Evolutionary conservation across 2,888 invertebrate genomes (phyloP), one percentile per base, ranked within the genome.

Genomic region (Beris chalybata): DNA sequence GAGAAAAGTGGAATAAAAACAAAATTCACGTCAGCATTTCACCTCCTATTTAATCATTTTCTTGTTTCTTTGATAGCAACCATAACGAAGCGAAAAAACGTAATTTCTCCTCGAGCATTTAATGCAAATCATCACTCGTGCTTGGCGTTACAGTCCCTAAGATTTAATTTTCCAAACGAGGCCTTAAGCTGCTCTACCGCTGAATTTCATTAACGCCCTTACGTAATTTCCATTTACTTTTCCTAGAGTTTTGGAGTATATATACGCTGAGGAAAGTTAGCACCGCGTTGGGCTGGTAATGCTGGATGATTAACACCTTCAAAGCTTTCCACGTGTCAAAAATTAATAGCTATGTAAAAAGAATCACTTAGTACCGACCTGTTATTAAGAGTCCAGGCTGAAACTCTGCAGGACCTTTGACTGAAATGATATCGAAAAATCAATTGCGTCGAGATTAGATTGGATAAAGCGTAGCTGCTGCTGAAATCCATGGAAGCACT

Each of bases 71-170:
- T 38, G 38, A 38, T 38, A 38, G 38, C 38, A 15, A 32, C 61
- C 38, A 52, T 52, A 61, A 38, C 52, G 52, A 61, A 52, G 38
- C 52, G 32, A 22, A 58, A 61, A 61, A 50, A 61, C 43, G 38
- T 50, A 30, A 11, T 43, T 38, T 52, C 38, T 52, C 61, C 61
- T 50, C 50, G 38, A 61, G 61, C 61, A 13, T 61, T 61, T 61
- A 50, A 61, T 61, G 61, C 52, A 61, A 61, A 61, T 61, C 61
- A 61, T 52, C 61, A 61, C 61, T 61, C 61, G 38, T 61, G 61
- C 50, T 61, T 30, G 38, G 43, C 52, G 38, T 38, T 61, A 61
- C 43, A 61, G 52, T 50, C 61, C 52, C 50, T 50, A 61, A 61
- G 61, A 61, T 61, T 61, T 61, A 61, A 61, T 61, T 61, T 61